Evolutionary conservation across 2,888 invertebrate species (phyloP), one percentile per base, ranked within the genome.

Genomic region (Cryptus armator): DNA sequence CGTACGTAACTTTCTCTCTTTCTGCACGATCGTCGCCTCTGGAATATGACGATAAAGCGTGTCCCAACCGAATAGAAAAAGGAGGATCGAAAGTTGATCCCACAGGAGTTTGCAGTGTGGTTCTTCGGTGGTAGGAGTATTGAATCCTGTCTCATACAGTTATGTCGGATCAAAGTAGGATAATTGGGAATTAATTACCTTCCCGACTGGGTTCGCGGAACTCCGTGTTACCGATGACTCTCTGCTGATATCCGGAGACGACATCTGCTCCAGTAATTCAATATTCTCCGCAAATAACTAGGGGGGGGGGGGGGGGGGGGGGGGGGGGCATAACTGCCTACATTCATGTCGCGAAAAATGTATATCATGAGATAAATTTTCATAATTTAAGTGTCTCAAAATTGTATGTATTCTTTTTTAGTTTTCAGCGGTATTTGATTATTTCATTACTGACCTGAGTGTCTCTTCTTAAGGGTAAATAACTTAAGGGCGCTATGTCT

Each of bases 181-280:
- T 37, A 68, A 85, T 85, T 79, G 85, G 86, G 75, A 85, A 85
- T 86, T 85, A 85, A 89, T 81, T 72, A 84, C 76, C 84, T 67
- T 82, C 81, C 44, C 56, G 59, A 77, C 44, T 48, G 66, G 77
- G 75, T 0, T 29, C 51, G 81, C 44, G 10, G 44, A 72, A 43
- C 44, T 24, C 72, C 1, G 29, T 10, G 37, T 16, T 43, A 56
- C 29, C 44, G 56, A 14, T 44, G 59, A 24, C 43, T 24, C 19
- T 43, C 24, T 5, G 16, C 44, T 72, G 3, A 24, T 10, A n/a
- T 9, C 29, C 37, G 43, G 19, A 7, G 44, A 37, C 51, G 9
- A 37, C 37, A 37, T 37, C 37, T 24, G 37, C 37, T 37, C 37
- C 9, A 7, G 6, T 37, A 7, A 5, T 37, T 5, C 37, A 37